A percentile compares a stretch with the other conserved stretches of the same genome.
phyloP scores from a whole-genome alignment of 2,888 invertebrate genomes.

The Drosophila falleni region DNA sequence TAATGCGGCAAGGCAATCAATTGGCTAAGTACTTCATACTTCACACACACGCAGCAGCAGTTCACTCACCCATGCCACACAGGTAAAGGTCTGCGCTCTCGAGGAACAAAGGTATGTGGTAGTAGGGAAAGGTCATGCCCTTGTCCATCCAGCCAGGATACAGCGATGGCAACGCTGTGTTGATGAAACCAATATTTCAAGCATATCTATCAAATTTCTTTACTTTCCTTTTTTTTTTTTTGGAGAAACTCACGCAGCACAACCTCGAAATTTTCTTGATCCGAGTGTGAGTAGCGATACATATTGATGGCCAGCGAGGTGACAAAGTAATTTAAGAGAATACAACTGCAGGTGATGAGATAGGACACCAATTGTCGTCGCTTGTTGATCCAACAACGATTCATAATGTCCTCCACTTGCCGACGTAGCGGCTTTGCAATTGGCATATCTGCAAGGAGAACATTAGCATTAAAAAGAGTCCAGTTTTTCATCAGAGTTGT shows the following conservation, averaged over 20 bases:
- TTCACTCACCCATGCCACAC: slow-evolving; percentile 69
- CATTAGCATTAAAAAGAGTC: not conserved
- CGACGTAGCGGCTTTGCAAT: slow-evolving; percentile 53
- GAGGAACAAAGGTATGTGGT: slow-evolving; percentile 66
- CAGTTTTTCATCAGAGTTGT: not conserved
- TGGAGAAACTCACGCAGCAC: slow-evolving; percentile 64
- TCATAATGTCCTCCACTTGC: slow-evolving; percentile 62
- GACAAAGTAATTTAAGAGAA: slow-evolving; percentile 67
- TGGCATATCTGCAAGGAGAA: slow-evolving; percentile 61
- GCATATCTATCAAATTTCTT: not conserved
- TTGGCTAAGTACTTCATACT: slow-evolving; percentile 11
- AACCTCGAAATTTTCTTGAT: slow-evolving; percentile 48
- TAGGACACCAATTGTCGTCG: slow-evolving; percentile 73
- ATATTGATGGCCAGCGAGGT: slow-evolving; percentile 61
- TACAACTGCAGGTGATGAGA: slow-evolving; percentile 51
- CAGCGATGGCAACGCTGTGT: slow-evolving; percentile 71
- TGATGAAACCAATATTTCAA: slow-evolving; percentile 3
- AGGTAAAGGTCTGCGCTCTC: slow-evolving; percentile 52
- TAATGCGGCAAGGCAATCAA: slow-evolving; percentile 1
- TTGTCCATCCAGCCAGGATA: slow-evolving; percentile 78
- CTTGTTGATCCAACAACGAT: slow-evolving; percentile 67
- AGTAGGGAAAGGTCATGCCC: slow-evolving; percentile 77
- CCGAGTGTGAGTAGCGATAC: slow-evolving; percentile 51
- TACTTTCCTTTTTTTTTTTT: not conserved
- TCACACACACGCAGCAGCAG: too few relatives aligned